Evolutionary conservation across 2,113 vertebrate species (phyloP), one percentile per base, ranked within the genome.

Genomic region (Chaetura pelagica): DNA sequence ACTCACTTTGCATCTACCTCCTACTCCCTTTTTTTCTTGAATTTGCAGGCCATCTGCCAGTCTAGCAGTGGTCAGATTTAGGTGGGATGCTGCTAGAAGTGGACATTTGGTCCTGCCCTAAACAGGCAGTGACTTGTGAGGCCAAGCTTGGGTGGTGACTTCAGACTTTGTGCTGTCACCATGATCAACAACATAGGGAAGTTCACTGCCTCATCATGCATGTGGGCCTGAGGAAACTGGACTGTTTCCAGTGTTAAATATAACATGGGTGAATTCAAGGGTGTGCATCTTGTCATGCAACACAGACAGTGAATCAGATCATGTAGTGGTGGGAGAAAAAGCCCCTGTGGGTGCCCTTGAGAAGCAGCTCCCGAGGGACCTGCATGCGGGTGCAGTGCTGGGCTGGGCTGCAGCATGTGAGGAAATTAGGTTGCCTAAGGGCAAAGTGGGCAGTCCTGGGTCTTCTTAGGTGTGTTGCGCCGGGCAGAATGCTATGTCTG

Each of bases 211-310:
- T 35, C 54, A 48, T 89, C 71, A 44, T 34, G 46, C n/a, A 22
- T 0, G 0, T 52, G 52, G 67, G 18, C 57, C 54, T 73, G 78
- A 75, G 74, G 32, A 90, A 52, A 68, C 12, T 48, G 66, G 81
- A 57, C 30, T 61, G 23, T 52, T 89, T 90, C 74, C 87, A 90
- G 34, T n/a, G 24, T 85, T 93, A 90, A 87, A 94, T 72, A 72
- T 74, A 82, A 61, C 49, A 58, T 24, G 63, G 17, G 35, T 93
- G 49, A 93, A 84, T 78, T 90, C 72, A 92, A 83, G 59, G 46
- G n/a, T 71, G 32, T 75, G 69, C 2, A 2, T 61, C 46, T 30
- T 21, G 55, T 91, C 93, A 87, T 1, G 7, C 38, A 93, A 26
- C 12, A 24, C 46, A 54, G 63, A 90, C 64, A 4, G 0, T 78